These are phyloP conservation scores for Amphibalanus amphitrite DNA, from an alignment of 1,140 invertebrate genomes.

Conservation along the genomic window DNA sequence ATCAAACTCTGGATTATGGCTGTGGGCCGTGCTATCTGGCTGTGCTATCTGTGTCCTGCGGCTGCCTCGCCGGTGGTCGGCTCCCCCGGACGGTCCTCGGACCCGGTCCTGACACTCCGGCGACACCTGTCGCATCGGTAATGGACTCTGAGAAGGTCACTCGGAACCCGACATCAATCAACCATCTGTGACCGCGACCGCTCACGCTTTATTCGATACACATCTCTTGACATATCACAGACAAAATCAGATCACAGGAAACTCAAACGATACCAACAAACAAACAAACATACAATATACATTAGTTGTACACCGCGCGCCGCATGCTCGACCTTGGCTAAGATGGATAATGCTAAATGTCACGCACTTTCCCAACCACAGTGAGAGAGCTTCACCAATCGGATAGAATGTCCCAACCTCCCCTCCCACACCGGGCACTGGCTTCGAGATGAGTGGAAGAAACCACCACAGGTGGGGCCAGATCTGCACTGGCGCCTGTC, in stretches of 20 bases:
- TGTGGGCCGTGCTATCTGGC: too few relatives aligned
- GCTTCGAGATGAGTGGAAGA: too few relatives aligned
- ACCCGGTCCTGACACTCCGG: too few relatives aligned
- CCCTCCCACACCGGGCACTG: too few relatives aligned
- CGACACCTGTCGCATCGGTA: too few relatives aligned
- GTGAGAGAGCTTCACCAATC: background rate
- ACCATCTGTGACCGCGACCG: background rate
- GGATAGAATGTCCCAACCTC: background rate
- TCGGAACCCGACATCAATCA: background rate
- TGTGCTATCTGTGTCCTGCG: too few relatives aligned
- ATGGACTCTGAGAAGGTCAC: too few relatives aligned
- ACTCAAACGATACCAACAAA: background rate
- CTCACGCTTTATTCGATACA: background rate
- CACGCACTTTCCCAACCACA: background rate
- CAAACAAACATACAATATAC: background rate
- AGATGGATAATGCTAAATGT: background rate
- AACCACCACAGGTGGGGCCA: too few relatives aligned
- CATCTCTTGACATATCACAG: background rate
- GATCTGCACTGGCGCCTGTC: background rate
- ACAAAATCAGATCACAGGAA: background rate
- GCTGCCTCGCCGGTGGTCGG: too few relatives aligned
- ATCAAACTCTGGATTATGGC: too few relatives aligned
- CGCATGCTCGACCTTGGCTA: too few relatives aligned
- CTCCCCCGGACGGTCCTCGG: too few relatives aligned
- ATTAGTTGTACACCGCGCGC: background rate